Evolutionary conservation across 2,113 vertebrate species (phyloP).

Genomic region (Dromaius novaehollandiae): DNA sequence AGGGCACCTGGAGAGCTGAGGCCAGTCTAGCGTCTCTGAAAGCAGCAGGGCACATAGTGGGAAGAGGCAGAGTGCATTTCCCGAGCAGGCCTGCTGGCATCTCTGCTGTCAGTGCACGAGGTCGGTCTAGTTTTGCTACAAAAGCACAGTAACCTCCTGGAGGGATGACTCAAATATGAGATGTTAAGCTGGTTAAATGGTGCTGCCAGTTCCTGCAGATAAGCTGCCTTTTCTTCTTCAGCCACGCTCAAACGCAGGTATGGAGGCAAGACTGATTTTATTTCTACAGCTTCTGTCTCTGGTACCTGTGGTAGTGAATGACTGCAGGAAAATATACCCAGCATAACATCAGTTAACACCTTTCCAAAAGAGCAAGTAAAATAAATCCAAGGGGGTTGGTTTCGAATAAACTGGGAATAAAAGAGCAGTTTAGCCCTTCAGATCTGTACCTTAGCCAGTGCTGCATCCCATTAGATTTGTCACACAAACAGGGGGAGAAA

Average conservation of each 20-base stretch:
- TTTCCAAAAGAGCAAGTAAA: background rate
- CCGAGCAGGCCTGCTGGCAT: background rate
- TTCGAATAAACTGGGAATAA: background rate
- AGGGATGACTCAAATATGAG: background rate
- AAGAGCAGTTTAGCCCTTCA: background rate
- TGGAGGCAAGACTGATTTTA: background rate
- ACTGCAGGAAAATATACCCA: background rate
- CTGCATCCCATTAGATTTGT: background rate
- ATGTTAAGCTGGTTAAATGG: background rate
- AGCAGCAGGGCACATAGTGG: background rate
- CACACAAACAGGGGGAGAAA: background rate
- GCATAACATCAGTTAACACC: background rate
- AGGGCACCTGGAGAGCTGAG: background rate
- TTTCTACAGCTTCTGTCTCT: background rate
- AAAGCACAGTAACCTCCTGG: background rate
- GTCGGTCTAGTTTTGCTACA: background rate
- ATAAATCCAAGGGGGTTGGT: background rate
- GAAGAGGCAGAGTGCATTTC: background rate
- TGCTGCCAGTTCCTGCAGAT: background rate
- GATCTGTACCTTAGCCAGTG: background rate
- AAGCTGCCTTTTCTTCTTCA: constrained; percentile 14
- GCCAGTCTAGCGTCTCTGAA: background rate
- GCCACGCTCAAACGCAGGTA: background rate
- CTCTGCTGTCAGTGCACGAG: background rate
- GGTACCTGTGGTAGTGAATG: background rate